Evolutionary conservation across 1,140 invertebrate species (phyloP).

Genomic region (Pseudomyrmex cubaensis): DNA sequence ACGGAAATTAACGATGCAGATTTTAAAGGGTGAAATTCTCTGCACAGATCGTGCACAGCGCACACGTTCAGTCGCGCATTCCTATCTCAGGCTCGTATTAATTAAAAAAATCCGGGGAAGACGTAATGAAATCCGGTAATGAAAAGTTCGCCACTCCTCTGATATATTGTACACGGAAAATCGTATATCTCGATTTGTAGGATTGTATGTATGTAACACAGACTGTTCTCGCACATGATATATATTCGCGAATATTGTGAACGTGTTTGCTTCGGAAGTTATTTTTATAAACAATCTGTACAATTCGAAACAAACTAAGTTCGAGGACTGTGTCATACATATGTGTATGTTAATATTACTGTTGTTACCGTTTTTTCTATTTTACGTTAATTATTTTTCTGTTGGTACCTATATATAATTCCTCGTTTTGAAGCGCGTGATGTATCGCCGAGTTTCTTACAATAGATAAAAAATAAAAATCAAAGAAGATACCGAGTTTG

Average conservation of each 20-base stretch:
- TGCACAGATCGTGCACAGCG: conserved; percentile 24
- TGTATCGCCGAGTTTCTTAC: conserved; percentile 15
- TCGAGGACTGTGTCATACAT: not conserved
- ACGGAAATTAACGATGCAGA: conserved; percentile 63
- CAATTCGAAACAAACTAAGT: too few species aligned
- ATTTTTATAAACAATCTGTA: not conserved
- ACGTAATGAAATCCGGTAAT: conserved; percentile 12
- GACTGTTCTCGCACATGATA: not conserved
- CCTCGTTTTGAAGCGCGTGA: conserved; percentile 1
- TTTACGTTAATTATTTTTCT: conserved; percentile 27
- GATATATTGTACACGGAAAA: conserved; percentile 9
- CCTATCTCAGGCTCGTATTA: conserved; percentile 47
- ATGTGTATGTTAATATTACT: conserved; percentile 3
- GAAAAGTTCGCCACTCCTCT: conserved; percentile 43
- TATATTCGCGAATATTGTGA: conserved; percentile 38
- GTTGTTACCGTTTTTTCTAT: conserved; percentile 1
- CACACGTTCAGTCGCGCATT: conserved; percentile 41
- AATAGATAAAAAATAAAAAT: conserved; percentile 20
- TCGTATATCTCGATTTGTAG: conserved; percentile 35
- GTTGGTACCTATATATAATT: not conserved
- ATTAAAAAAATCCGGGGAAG: conserved; percentile 41
- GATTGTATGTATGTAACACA: conserved; percentile 45
- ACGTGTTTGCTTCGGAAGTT: conserved; percentile 40
- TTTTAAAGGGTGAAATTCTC: conserved; percentile 55
- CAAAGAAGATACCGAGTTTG: not conserved